Base-by-base conservation (phyloP, 64 coral and sea anemone genomes). In the Actinia tenebrosa region DNA sequence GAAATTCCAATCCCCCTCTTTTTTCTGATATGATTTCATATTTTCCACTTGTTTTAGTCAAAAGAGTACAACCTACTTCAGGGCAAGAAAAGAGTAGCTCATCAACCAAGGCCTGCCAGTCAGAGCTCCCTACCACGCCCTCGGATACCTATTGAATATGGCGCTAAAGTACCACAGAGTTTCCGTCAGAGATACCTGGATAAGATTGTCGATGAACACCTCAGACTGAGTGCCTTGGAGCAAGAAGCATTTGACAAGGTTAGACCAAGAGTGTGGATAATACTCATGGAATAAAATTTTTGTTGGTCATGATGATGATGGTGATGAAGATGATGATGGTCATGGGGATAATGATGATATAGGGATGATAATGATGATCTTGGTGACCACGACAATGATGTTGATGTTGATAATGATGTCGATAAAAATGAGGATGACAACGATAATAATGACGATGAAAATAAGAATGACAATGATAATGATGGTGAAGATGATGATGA, bases 191-290 rank as follows among this genome's bases (percentile, higher is more conserved):
- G 91, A 52, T 99, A 99, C 71, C 80, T 99, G 56, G 97, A 99
- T 84, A 99, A 95, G 66, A 89, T 99, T 16, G 79, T 99, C 23
- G 93, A 99, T 89, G 97, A 99, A 88, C 84, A 91, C 79, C 59
- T 99, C 11, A 77, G 90, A 68, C 72, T 95, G 42, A 95, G 86
- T 58, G 47, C 85, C 15, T 71, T 62, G 77, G 88, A 99, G 80
- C 92, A 99, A 87, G 91, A 92, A 83, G 97, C 97, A 56, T 99
- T 89, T 85, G 86, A 95, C 52, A 99, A 86, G 89, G 97, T 99
- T 20, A 83, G 42, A 53, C 45, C 5, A 5, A 23, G n/a, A 66
- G n/a, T 8, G 47, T 50, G 47, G 47, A n/a, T 9, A 66, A 66
- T 66, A 22, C 1, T 5, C 63, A 23, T 66, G 7, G 4, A 50